A percentile compares a stretch with the other conserved stretches of the same genome.
These are phyloP conservation scores for Drosophila lutescens DNA, from an alignment of 2,888 invertebrate genomes.

Conservation along the genomic window DNA sequence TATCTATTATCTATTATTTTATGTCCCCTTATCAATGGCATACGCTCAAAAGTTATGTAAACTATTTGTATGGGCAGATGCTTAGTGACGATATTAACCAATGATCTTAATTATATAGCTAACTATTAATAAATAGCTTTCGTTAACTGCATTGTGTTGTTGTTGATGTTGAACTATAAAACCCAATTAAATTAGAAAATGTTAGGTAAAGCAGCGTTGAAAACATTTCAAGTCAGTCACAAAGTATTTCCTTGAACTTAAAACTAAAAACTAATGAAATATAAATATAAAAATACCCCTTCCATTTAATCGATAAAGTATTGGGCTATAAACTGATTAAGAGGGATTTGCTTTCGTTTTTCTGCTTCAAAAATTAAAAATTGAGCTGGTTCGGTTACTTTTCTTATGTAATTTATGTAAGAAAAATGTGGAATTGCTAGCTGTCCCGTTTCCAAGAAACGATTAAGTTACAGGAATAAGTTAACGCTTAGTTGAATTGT, in stretches of 20 bases:
- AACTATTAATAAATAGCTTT: conserved; percentile 14
- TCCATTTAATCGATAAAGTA: conserved; percentile 1
- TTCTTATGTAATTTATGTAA: not conserved
- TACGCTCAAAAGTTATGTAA: conserved; percentile 48
- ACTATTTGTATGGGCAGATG: conserved; percentile 38
- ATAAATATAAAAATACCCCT: not conserved
- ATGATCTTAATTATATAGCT: conserved; percentile 38
- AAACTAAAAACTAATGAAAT: not conserved
- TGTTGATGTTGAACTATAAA: conserved; percentile 33
- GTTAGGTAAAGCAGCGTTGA: conserved; percentile 30
- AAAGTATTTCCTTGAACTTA: conserved; percentile 36
- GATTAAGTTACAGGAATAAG: conserved; percentile 4
- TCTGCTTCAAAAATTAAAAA: not conserved
- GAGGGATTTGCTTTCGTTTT: not conserved
- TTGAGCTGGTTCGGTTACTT: not conserved
- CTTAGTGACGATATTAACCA: conserved; percentile 27
- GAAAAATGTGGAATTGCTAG: conserved; percentile 1
- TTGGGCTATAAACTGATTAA: not conserved
- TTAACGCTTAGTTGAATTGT: conserved; percentile 6
- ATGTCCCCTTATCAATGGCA: conserved; percentile 17
- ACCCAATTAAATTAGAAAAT: conserved; percentile 29
- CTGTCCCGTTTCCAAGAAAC: conserved; percentile 13
- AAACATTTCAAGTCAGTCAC: conserved; percentile 30
- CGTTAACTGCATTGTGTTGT: conserved; percentile 25
- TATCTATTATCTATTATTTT: conserved; percentile 17